These are phyloP conservation scores for Typhlichthys eigenmanni DNA, from an alignment of 2,797 vertebrate species.

Conservation along the genomic window DNA sequence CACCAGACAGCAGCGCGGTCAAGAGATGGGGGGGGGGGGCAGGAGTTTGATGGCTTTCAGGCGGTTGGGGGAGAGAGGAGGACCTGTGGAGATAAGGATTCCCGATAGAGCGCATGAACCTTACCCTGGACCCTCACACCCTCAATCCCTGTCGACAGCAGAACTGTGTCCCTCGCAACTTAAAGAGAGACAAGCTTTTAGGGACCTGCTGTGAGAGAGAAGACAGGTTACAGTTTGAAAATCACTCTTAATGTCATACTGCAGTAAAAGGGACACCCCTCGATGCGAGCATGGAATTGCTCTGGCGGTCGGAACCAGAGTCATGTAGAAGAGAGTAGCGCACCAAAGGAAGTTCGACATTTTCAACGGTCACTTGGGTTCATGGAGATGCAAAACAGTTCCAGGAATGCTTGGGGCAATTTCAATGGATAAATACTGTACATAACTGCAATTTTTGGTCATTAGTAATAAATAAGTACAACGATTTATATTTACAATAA, in stretches of 20 bases:
- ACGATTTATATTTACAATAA: no score
- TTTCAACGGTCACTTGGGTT: no score
- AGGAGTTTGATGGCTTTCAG: slow-evolving; percentile 73
- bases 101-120: slow-evolving; percentile 90
- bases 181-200: slow-evolving; percentile 95
- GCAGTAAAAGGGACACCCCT: neutral
- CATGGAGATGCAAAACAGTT: no score
- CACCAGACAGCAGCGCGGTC: slow-evolving; percentile 69
- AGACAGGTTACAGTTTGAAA: slow-evolving; percentile 74
- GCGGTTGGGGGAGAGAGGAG: slow-evolving; percentile 74
- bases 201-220: slow-evolving; percentile 96
- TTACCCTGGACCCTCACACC: slow-evolving; percentile 95
- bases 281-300: slow-evolving; percentile 28
- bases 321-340: no score
- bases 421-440: no score
- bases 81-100: slow-evolving; percentile 83
- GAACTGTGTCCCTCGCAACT: slow-evolving; percentile 82
- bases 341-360: no score
- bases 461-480: no score
- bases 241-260: slow-evolving; percentile 11
- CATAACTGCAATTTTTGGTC: no score
- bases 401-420: no score
- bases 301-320: no score
- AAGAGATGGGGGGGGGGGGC: slow-evolving; percentile 64
- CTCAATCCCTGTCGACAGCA: slow-evolving; percentile 70